Conservation (phyloP, 2,797 vertebrate genomes). For the Ataeniobius toweri region DNA sequence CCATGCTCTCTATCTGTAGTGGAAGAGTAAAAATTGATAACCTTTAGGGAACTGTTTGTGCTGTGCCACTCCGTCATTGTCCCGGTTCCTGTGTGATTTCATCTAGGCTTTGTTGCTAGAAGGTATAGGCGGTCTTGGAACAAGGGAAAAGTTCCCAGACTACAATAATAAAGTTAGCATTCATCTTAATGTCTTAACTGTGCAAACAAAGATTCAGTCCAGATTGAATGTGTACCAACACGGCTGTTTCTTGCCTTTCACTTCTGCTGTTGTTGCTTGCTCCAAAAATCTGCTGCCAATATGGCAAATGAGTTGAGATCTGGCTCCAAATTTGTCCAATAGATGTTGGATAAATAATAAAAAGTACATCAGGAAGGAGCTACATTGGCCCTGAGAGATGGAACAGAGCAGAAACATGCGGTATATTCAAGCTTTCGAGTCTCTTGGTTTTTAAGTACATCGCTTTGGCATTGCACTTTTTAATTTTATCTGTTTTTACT, state of each 20-base stretch:
- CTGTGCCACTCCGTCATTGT: constrained; percentile 9
- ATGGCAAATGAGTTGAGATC: constrained; percentile 58
- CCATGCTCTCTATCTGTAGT: constrained; percentile 40
- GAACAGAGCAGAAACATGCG: constrained; percentile 74
- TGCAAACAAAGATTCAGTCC: constrained; percentile 41
- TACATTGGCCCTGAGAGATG: constrained; percentile 63
- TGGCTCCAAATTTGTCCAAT: constrained; percentile 68
- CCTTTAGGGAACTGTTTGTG: constrained; percentile 31
- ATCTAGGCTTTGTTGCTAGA: constrained; percentile 14
- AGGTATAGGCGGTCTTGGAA: not conserved
- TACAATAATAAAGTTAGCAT: constrained; percentile 34
- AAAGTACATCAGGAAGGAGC: constrained; percentile 76
- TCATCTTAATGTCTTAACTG: constrained; percentile 32
- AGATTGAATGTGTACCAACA: constrained; percentile 42
- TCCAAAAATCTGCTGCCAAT: constrained; percentile 55
- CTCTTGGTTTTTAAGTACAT: constrained; percentile 17
- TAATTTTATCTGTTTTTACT: constrained; percentile 47
- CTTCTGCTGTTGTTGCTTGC: constrained; percentile 53
- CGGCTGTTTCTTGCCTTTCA: constrained; percentile 47
- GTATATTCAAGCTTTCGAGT: constrained; percentile 64
- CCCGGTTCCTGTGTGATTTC: constrained; percentile 28
- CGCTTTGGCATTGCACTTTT: constrained; percentile 35
- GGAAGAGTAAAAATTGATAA: constrained; percentile 50
- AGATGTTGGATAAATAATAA: constrained; percentile 76
- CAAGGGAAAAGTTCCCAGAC: constrained; percentile 22